Conservation (phyloP, 2,113 vertebrate genomes). For the Atlantisia rogersi region DNA sequence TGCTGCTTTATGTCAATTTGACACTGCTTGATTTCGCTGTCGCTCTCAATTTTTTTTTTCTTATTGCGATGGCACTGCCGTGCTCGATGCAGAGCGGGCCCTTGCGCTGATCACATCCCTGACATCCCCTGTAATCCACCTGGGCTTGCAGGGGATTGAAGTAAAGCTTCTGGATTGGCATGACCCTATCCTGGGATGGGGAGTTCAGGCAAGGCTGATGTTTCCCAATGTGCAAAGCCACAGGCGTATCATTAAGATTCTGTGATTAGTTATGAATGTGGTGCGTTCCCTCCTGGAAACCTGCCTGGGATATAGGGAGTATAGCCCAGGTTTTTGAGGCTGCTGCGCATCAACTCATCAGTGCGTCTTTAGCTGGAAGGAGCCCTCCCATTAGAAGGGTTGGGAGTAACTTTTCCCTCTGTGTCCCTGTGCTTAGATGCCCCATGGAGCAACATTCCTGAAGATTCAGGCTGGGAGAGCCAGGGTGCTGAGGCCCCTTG, state of each 20-base stretch:
- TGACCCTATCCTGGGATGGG: not conserved
- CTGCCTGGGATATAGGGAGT: not conserved
- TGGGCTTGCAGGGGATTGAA: not conserved
- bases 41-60: not conserved
- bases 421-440: not conserved
- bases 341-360: not conserved
- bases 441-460: not conserved
- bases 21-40: conserved; percentile 8
- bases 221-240: not conserved
- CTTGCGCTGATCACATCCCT: not conserved
- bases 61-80: not conserved
- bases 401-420: not conserved
- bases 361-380: not conserved
- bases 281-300: not conserved
- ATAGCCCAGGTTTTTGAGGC: not conserved
- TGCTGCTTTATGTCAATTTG: conserved; percentile 38
- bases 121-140: not conserved
- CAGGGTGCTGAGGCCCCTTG: not conserved
- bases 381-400: not conserved
- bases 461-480: not conserved
- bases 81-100: not conserved
- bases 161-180: not conserved
- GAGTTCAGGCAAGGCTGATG: not conserved
- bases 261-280: not conserved
- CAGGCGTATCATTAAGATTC: not conserved